Percentiles rank a stretch among this genome's conserved stretches.
phyloP scores from a whole-genome alignment of 1,140 invertebrate genomes.

The Heliconius hermathena region DNA sequence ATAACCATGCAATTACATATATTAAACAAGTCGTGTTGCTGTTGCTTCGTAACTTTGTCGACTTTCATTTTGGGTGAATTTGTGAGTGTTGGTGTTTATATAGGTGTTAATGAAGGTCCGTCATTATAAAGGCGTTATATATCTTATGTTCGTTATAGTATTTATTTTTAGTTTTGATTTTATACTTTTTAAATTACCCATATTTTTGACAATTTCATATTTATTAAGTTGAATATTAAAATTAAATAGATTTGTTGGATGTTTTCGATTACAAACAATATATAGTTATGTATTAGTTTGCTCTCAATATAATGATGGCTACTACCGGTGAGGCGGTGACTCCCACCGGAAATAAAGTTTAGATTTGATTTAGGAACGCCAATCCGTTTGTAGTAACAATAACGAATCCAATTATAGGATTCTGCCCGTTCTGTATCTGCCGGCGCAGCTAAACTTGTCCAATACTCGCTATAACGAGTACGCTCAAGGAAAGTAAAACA shows the following conservation, averaged over 20 bases:
- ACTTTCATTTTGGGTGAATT: not conserved
- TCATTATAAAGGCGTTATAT: too few species aligned
- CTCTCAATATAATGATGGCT: constrained; percentile 54
- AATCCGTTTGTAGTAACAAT: constrained; percentile 68
- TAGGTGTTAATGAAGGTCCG: not conserved
- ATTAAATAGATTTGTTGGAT: not conserved
- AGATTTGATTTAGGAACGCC: constrained; percentile 74
- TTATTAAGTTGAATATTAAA: not conserved
- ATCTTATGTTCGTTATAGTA: too few species aligned
- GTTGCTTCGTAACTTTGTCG: not conserved
- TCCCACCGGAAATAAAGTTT: constrained; percentile 74
- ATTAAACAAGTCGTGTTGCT: constrained; percentile 19
- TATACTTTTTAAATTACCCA: too few species aligned
- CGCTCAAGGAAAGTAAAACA: constrained; percentile 7
- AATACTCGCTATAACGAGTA: constrained; percentile 32
- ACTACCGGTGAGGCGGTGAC: constrained; percentile 37
- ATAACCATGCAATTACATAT: not conserved
- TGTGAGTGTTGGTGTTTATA: not conserved
- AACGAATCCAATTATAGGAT: constrained; percentile 68
- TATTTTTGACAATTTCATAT: too few species aligned
- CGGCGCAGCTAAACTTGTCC: constrained; percentile 30
- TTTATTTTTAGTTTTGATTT: too few species aligned
- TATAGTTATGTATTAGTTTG: constrained; percentile 52
- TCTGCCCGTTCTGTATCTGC: constrained; percentile 30
- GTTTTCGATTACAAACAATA: constrained; percentile 55